Percentiles rank a stretch among this genome's conserved stretches.
Conservation (phyloP, 2,888 invertebrate genomes). For the Rotaria magnacalcarata region DNA sequence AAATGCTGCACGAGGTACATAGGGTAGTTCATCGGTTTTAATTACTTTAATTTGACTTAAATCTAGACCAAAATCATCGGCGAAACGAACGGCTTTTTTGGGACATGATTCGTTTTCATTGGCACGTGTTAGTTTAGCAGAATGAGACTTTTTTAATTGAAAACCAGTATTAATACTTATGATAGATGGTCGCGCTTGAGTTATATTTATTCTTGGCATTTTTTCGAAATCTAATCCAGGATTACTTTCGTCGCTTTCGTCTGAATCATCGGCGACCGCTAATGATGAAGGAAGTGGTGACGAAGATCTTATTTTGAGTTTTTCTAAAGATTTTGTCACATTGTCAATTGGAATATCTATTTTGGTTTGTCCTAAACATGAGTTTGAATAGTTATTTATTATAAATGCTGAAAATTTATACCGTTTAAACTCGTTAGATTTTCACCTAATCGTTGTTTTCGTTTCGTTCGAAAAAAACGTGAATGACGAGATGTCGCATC, state of each 20-base stretch:
- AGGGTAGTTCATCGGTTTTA: conserved; percentile 14
- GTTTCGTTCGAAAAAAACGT: too few species aligned
- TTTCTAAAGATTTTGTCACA: too few species aligned
- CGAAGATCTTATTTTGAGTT: neutral
- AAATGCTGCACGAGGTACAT: neutral
- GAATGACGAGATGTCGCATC: too few species aligned
- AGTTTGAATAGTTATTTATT: too few species aligned
- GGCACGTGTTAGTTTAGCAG: neutral
- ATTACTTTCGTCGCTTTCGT: too few species aligned
- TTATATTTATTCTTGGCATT: neutral
- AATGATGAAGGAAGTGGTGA: neutral
- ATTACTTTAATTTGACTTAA: conserved; percentile 41
- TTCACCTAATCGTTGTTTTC: too few species aligned
- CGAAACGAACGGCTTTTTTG: conserved; percentile 42
- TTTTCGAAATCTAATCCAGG: neutral
- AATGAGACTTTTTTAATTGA: neutral
- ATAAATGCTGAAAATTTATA: too few species aligned
- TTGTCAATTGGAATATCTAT: too few species aligned
- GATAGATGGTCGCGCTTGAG: neutral
- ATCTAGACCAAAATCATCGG: conserved; percentile 43
- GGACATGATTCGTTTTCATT: neutral
- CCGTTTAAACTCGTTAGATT: too few species aligned
- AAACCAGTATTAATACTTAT: neutral
- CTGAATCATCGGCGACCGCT: too few species aligned
- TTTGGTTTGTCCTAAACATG: too few species aligned